Percentiles rank a stretch among this genome's conserved stretches.
Evolutionary conservation across 2,113 vertebrate species (phyloP).

Genomic region (Sapajus apella): DNA sequence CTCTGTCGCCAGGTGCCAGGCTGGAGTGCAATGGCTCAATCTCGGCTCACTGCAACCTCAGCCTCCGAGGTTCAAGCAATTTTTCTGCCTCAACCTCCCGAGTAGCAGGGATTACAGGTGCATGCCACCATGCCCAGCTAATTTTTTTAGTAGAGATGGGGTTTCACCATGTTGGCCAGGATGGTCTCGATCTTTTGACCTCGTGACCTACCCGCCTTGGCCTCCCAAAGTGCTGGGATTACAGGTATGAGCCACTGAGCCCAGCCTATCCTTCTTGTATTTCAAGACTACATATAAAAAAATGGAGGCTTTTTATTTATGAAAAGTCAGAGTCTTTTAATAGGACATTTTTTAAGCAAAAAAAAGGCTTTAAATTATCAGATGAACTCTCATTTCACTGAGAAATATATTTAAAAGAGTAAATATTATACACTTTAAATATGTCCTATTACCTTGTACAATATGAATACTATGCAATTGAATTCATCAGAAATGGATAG

Average conservation of each 20-base stretch:
- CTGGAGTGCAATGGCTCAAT: too few species aligned
- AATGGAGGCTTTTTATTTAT: neutral
- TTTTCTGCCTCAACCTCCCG: too few species aligned
- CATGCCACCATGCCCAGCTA: too few species aligned
- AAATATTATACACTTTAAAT: neutral
- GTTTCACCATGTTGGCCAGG: too few species aligned
- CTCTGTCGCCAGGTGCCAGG: too few species aligned
- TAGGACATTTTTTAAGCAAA: neutral
- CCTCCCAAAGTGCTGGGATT: too few species aligned
- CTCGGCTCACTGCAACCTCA: too few species aligned
- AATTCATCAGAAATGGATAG: neutral
- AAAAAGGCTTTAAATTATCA: neutral
- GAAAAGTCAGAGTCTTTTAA: neutral
- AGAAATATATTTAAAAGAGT: neutral
- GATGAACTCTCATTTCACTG: neutral
- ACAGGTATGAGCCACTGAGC: fast-evolving
- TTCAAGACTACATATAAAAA: neutral
- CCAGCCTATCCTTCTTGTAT: neutral
- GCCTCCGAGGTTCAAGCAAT: too few species aligned
- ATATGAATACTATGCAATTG: neutral
- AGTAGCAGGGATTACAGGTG: too few species aligned
- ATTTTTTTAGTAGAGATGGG: too few species aligned
- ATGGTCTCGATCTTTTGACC: too few species aligned
- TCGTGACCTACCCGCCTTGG: too few species aligned
- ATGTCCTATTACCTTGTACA: neutral